These are phyloP conservation scores for Gambusia holbrooki DNA, from an alignment of 2,113 vertebrate genomes.

Conservation along the genomic window DNA sequence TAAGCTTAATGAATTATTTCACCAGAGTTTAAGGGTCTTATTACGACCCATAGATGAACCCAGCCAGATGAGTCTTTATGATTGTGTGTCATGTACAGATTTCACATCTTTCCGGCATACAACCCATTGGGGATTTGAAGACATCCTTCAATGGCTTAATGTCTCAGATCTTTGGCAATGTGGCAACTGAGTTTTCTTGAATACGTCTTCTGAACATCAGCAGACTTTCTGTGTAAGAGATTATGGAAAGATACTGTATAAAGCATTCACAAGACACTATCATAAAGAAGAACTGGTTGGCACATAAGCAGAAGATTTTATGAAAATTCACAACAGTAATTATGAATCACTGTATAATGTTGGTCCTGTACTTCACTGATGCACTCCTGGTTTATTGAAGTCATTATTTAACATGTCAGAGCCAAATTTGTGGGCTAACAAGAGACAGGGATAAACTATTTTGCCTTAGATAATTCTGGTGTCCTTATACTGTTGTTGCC, in stretches of 20 bases:
- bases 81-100: slow-evolving; percentile 48
- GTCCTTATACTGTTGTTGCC: slow-evolving; percentile 17
- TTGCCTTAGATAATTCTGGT: slow-evolving; percentile 6
- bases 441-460: slow-evolving; percentile 1
- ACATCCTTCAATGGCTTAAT: slow-evolving; percentile 16
- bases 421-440: slow-evolving; percentile 26
- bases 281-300: slow-evolving; percentile 16
- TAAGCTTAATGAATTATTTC: slow-evolving; percentile 60
- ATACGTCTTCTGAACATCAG: slow-evolving; percentile 2
- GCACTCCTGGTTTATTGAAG: slow-evolving; percentile 40
- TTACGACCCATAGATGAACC: slow-evolving; percentile 60
- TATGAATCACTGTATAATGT: slow-evolving; percentile 41
- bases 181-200: slow-evolving; percentile 20
- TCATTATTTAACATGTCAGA: slow-evolving; percentile 44
- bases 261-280: slow-evolving; percentile 34
- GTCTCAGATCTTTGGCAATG: slow-evolving; percentile 30
- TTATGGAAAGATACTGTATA: not conserved
- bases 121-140: slow-evolving; percentile 10
- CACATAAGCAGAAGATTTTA: slow-evolving; percentile 28
- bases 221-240: not conserved
- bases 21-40: slow-evolving; percentile 49
- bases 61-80: slow-evolving; percentile 41
- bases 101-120: slow-evolving; percentile 28
- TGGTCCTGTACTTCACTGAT: slow-evolving; percentile 54
- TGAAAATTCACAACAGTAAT: slow-evolving; percentile 25